Evolutionary conservation across 1,140 invertebrate genomes (phyloP).

Genomic region (Trichogramma pretiosum): DNA sequence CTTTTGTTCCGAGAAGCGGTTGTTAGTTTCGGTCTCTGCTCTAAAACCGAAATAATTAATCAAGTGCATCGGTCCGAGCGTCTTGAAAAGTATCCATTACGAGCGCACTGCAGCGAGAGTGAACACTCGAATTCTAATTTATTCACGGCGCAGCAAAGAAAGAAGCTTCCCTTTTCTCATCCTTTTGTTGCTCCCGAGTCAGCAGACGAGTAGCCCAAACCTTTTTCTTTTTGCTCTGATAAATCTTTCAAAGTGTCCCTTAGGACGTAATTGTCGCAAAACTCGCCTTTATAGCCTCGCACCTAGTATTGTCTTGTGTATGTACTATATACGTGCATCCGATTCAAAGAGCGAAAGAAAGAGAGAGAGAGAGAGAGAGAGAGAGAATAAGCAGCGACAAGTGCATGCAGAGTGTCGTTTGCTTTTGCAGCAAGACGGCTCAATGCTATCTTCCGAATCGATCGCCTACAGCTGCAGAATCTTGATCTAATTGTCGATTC

Average conservation of each 20-base stretch:
- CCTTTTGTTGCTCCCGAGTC: constrained; percentile 11
- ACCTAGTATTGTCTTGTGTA: no score
- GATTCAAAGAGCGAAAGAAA: no score
- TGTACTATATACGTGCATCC: no score
- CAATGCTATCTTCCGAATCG: not conserved
- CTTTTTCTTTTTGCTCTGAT: constrained; percentile 22
- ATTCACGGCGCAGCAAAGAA: constrained; percentile 31
- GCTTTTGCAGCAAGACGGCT: not conserved
- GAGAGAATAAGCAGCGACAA: no score
- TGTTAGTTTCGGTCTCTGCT: constrained; percentile 33
- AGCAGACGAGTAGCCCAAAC: no score
- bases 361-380: no score
- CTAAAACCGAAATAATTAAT: constrained; percentile 41
- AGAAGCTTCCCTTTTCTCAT: constrained; percentile 24
- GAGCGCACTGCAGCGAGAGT: constrained; percentile 43
- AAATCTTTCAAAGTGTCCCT: constrained; percentile 27
- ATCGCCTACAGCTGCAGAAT: not conserved
- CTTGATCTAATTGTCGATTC: constrained; percentile 6
- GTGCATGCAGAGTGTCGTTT: not conserved
- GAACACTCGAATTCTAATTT: constrained; percentile 44
- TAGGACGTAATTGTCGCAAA: constrained; percentile 33
- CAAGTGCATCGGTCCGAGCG: constrained; percentile 21
- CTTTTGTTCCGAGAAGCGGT: constrained; percentile 28
- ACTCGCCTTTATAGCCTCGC: constrained; percentile 21
- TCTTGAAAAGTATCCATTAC: constrained; percentile 38